Base-by-base conservation (phyloP, 1,140 invertebrate genomes). In the Drosophila lini region DNA sequence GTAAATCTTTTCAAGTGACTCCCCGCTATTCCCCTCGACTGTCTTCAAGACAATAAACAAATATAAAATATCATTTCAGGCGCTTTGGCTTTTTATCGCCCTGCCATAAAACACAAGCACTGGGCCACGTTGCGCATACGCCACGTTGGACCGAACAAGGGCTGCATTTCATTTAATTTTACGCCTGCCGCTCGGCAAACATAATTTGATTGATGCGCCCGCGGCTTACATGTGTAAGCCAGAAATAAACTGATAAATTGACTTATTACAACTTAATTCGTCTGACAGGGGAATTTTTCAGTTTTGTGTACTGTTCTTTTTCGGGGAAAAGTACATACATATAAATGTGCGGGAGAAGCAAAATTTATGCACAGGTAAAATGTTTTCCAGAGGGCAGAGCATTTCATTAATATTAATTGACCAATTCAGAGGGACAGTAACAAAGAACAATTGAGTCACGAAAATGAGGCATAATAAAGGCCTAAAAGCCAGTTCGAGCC, bases 371-470 rank as follows among this genome's bases (percentile, higher is more conserved):
- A 15, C 61, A 67, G 65, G 60, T 64, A 65, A 34, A 68, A 15
- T 69, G 34, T 22, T 22, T 44, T 45, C 19, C 11, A 3, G 42
- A 34, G 34, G 38, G 36, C 15, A 48, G 25, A 48, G 58, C 78
- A 73, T 78, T 89, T 89, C 84, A 89, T 89, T 89, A 89, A 89
- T 89, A 89, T 89, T 89, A 89, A 89, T 89, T 89, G 84, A 89
- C 59, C 84, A 78, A 89, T 84, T 83, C 69, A 88, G 80, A 84
- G 47, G 63, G 71, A 80, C 79, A 47, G 78, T 44, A 42, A 57
- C 61, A 59, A 53, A 57, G 53, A 57, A 44, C 44, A 74, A 80
- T 78, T 69, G 31, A 69, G 63, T 52, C 47, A 42, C 56, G 48
- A 74, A 74, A 64, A 69, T 56, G 31, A 60, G 73, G 15, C 41